Evolutionary conservation across 2,888 invertebrate genomes (phyloP).

Genomic region (Muscina levida): DNA sequence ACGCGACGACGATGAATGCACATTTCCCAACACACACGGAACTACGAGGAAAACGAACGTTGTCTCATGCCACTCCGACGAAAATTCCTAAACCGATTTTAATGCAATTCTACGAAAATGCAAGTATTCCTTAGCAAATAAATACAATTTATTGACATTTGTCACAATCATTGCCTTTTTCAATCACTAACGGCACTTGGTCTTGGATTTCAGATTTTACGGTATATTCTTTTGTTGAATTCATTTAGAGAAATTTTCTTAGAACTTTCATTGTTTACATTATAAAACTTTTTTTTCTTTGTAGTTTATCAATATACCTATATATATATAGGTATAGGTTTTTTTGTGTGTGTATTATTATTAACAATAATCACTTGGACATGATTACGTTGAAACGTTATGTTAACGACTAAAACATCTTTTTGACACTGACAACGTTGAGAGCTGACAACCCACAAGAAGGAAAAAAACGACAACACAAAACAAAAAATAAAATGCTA

Average conservation of each 20-base stretch:
- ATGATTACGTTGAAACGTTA: conserved; percentile 79
- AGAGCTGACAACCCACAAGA: conserved; percentile 74
- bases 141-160: background rate
- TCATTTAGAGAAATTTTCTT: too few relatives aligned
- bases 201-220: too few relatives aligned
- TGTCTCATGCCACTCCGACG: background rate
- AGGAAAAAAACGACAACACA: conserved; percentile 29
- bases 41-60: background rate
- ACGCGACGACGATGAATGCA: conserved; percentile 27
- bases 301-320: conserved; percentile 15
- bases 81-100: background rate
- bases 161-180: background rate
- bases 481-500: conserved; percentile 47
- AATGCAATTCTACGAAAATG: conserved; percentile 13
- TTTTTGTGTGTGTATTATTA: conserved; percentile 32
- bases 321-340: too few relatives aligned
- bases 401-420: conserved; percentile 80
- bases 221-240: too few relatives aligned
- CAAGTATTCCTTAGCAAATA: background rate
- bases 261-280: background rate
- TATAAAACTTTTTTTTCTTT: conserved; percentile 3
- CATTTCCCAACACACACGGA: conserved; percentile 30
- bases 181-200: too few relatives aligned
- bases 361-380: conserved; percentile 70
- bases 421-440: conserved; percentile 80